Percentiles rank a stretch among this genome's conserved stretches.
Conservation (phyloP, 2,888 invertebrate species). For the Pegoplata infirma region DNA sequence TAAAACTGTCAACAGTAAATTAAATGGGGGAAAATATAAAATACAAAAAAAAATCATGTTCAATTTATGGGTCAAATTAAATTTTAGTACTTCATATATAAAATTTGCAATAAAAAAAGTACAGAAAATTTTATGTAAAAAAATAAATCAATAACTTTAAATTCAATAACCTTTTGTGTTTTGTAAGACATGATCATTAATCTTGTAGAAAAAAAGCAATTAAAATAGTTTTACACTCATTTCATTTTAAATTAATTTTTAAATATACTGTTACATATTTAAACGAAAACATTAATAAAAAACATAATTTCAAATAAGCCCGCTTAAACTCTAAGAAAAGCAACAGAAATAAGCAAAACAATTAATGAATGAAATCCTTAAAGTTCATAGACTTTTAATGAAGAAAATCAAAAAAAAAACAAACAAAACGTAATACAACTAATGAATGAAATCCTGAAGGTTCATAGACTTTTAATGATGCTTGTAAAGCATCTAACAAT, state of each 20-base stretch:
- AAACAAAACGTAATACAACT: too few relatives aligned
- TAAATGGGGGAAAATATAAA: constrained; percentile 32
- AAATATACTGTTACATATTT: not conserved
- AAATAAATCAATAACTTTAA: not conserved
- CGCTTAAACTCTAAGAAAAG: too few relatives aligned
- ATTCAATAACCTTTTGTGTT: not conserved
- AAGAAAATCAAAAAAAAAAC: too few relatives aligned
- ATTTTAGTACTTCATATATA: constrained; percentile 58
- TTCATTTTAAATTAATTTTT: not conserved
- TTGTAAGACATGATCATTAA: not conserved
- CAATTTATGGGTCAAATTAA: constrained; percentile 63
- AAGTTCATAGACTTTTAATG: too few relatives aligned
- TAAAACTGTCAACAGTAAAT: constrained; percentile 60
- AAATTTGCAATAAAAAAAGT: not conserved
- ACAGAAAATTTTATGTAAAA: not conserved
- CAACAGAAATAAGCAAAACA: too few relatives aligned
- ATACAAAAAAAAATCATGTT: not conserved
- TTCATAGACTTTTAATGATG: not conserved
- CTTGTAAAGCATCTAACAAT: not conserved
- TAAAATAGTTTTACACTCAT: not conserved
- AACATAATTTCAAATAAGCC: too few relatives aligned
- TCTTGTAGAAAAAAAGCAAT: not conserved
- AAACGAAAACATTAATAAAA: too few relatives aligned
- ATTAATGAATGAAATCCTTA: not conserved
- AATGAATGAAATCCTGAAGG: not conserved